phyloP scores from a whole-genome alignment of 2,888 invertebrate species.

The Carpatolechia fugitivella region DNA sequence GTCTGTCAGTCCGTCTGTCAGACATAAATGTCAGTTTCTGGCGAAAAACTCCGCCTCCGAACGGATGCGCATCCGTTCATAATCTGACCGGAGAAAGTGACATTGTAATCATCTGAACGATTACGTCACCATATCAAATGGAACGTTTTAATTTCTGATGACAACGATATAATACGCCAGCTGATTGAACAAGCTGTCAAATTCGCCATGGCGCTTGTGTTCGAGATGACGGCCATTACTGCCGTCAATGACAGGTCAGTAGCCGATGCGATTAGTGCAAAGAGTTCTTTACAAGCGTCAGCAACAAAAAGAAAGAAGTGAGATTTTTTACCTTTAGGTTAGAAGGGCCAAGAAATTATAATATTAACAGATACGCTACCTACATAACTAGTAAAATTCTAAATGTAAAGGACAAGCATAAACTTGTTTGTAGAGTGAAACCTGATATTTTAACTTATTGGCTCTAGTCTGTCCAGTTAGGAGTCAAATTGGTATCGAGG shows the following conservation, averaged over 20 bases:
- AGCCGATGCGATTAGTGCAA: no score
- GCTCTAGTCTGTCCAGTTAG: slow-evolving; percentile 22
- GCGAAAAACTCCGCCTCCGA: slow-evolving; percentile 7
- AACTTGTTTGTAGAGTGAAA: background rate
- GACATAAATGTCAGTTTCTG: background rate
- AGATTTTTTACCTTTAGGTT: no score
- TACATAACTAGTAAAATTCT: no score
- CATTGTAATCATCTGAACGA: slow-evolving; percentile 10
- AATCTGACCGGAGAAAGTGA: slow-evolving; percentile 20
- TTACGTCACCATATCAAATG: slow-evolving; percentile 4
- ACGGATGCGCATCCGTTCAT: slow-evolving; percentile 16
- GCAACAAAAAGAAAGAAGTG: no score
- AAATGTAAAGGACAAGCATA: background rate
- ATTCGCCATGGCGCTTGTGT: background rate
- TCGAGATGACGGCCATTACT: background rate
- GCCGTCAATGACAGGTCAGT: background rate
- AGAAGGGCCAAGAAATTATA: no score
- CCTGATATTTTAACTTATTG: slow-evolving; percentile 25
- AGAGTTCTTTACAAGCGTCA: no score
- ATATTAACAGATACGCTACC: no score
- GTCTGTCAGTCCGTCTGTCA: background rate
- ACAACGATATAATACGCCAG: slow-evolving; percentile 6
- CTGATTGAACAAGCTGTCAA: background rate
- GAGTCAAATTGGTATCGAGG: slow-evolving; percentile 27
- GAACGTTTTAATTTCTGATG: slow-evolving; percentile 9